Percentiles rank a stretch among this genome's conserved stretches.
Conservation (phyloP, 2,797 vertebrate species). For the Brachyalestes nurse region DNA sequence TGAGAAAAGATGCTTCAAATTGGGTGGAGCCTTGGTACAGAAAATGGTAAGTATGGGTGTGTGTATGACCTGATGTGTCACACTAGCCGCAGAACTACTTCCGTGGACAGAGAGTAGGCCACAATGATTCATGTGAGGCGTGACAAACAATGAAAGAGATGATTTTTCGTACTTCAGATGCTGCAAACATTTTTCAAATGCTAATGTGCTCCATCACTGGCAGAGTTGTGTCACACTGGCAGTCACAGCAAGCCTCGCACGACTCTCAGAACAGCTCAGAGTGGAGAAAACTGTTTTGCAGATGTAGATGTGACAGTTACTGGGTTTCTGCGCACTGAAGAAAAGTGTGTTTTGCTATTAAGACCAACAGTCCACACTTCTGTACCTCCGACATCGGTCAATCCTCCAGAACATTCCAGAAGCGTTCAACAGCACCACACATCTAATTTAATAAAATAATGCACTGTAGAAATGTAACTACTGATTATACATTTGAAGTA, state of each 20-base stretch:
- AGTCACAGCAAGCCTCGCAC: not conserved
- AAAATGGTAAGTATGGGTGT: not conserved
- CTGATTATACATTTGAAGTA: too few relatives aligned
- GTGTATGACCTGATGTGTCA: not conserved
- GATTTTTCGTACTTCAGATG: too few relatives aligned
- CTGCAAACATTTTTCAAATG: not conserved
- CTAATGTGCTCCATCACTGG: not conserved
- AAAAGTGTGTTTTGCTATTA: slow-evolving; percentile 12
- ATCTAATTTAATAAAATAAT: too few relatives aligned
- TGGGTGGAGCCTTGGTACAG: not conserved
- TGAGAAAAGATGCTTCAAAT: not conserved
- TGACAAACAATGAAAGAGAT: not conserved
- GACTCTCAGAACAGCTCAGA: not conserved
- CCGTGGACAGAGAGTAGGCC: too few relatives aligned
- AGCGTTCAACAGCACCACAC: slow-evolving; percentile 28
- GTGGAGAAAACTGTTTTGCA: slow-evolving; percentile 9
- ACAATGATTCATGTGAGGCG: not conserved
- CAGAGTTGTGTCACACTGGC: not conserved
- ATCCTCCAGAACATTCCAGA: slow-evolving; percentile 24
- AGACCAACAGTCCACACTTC: slow-evolving; percentile 1
- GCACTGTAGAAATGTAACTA: too few relatives aligned
- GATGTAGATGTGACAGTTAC: not conserved
- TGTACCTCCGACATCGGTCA: slow-evolving; percentile 36
- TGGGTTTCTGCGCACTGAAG: not conserved
- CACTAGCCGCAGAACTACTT: not conserved